These are phyloP conservation scores for Andrena trimmerana DNA, from an alignment of 2,888 invertebrate species.

Conservation along the genomic window DNA sequence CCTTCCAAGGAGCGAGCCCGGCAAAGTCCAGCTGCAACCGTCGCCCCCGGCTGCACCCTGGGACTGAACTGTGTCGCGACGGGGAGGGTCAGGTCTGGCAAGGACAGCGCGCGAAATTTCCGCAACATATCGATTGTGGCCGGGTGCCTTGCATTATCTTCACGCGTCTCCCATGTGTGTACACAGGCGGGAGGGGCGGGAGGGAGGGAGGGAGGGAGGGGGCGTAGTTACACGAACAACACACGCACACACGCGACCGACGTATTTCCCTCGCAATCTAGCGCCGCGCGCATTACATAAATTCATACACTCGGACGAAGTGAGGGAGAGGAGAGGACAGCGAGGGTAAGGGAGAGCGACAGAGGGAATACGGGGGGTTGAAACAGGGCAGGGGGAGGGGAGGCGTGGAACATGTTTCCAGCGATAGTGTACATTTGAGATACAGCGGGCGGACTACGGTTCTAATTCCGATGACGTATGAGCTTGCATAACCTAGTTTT, in stretches of 20 bases:
- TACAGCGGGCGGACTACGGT: conserved; percentile 80
- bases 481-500: conserved; percentile 83
- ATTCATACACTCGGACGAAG: conserved; percentile 73
- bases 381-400: background rate
- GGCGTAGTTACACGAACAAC: conserved; percentile 66
- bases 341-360: conserved; percentile 10
- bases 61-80: background rate
- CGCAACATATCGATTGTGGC: conserved; percentile 76
- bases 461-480: conserved; percentile 84
- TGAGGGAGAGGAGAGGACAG: background rate
- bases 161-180: conserved; percentile 16
- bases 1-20: conserved; percentile 22
- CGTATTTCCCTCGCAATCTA: conserved; percentile 80
- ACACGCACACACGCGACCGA: conserved; percentile 71
- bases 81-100: conserved; percentile 26
- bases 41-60: conserved; percentile 2
- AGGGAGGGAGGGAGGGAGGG: too few species aligned
- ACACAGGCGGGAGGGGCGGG: conserved; percentile 49
- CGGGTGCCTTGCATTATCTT: conserved; percentile 75
- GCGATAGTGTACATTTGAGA: conserved; percentile 82
- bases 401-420: conserved; percentile 71
- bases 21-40: conserved; percentile 39
- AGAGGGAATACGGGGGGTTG: background rate
- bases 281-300: conserved; percentile 81
- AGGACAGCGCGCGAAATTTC: conserved; percentile 74